Base-by-base conservation (phyloP, 2,888 invertebrate species). In the Drosophila seclusa region DNA sequence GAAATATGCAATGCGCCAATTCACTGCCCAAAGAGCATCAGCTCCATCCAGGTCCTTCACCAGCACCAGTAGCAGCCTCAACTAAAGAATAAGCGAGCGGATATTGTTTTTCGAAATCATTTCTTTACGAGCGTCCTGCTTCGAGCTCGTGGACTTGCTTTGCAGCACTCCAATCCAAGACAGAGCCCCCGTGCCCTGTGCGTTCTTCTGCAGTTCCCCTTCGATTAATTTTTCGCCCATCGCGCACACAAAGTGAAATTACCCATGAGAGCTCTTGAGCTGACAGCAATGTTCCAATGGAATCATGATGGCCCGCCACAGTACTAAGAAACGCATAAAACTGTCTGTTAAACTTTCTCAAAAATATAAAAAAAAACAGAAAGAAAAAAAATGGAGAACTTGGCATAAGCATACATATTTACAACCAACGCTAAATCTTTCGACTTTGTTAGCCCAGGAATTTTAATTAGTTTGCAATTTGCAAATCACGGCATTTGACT, bases 61-160 rank as follows among this genome's bases (percentile, higher is more conserved):
- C 10, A 50, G 29, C 29, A 50, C n/a, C 24, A 40, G 36, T 42
- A 63, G n/a, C 27, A 59, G 54, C 71, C 49, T 29, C 64, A 73
- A 67, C 69, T 60, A 70, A 78, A 73, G 72, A 73, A 82, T 78
- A 75, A 80, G 57, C 74, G 65, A 75, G 67, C 87, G 84, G 84
- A 85, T 85, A 85, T 85, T 85, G 84, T 84, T 85, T 87, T 85
- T 78, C 82, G 82, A 82, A 85, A 85, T 84, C 64, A 87, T 85
- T 87, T 76, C 80, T 76, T 80, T 78, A 66, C 48, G 45, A 64
- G 59, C 57, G 71, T 68, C 48, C 75, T 68, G 52, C 45, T 66
- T 59, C 52, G 40, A 32, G 21, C 45, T 65, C 55, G 58, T 63
- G 73, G 52, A 57, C 68, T 70, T 69, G 65, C 50, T 49, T 74